phyloP scores from a whole-genome alignment of 1,140 invertebrate genomes.

The Andrena cerasifolii region DNA sequence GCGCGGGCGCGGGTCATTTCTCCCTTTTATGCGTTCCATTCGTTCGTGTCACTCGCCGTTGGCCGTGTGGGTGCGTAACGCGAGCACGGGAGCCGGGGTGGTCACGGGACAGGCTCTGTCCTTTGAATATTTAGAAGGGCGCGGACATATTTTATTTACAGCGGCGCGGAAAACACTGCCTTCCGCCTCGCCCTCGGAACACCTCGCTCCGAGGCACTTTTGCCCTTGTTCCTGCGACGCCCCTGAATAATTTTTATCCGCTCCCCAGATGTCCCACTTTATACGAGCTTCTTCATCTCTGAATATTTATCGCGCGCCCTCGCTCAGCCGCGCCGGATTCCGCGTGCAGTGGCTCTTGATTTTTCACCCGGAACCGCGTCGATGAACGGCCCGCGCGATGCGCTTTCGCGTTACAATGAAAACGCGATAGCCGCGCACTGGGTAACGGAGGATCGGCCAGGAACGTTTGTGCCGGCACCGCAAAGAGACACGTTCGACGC shows the following conservation, averaged over 20 bases:
- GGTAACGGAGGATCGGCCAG: no score
- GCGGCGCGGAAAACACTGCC: conserved; percentile 56
- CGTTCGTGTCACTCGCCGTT: conserved; percentile 74
- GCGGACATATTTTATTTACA: conserved; percentile 75
- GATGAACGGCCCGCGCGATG: no score
- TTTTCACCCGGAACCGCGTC: no score
- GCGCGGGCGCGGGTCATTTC: conserved; percentile 76
- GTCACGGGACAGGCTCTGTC: conserved; percentile 45
- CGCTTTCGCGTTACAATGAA: no score
- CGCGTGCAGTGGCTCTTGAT: no score
- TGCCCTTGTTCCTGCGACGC: neutral
- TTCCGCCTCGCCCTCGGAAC: conserved; percentile 37
- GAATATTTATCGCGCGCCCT: neutral
- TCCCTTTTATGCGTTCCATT: conserved; percentile 79
- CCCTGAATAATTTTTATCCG: conserved; percentile 39
- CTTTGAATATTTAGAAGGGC: conserved; percentile 75
- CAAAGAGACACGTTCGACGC: no score
- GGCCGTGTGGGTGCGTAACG: conserved; percentile 42
- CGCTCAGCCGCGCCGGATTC: neutral
- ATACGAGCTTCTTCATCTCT: neutral
- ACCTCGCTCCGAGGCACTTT: conserved; percentile 1
- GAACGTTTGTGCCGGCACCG: no score
- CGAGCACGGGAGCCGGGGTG: conserved; percentile 12
- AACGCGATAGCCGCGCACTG: no score
- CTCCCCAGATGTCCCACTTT: no score